Evolutionary conservation across 1,140 invertebrate species (phyloP).

Genomic region (Philotrypesis tridentata): DNA sequence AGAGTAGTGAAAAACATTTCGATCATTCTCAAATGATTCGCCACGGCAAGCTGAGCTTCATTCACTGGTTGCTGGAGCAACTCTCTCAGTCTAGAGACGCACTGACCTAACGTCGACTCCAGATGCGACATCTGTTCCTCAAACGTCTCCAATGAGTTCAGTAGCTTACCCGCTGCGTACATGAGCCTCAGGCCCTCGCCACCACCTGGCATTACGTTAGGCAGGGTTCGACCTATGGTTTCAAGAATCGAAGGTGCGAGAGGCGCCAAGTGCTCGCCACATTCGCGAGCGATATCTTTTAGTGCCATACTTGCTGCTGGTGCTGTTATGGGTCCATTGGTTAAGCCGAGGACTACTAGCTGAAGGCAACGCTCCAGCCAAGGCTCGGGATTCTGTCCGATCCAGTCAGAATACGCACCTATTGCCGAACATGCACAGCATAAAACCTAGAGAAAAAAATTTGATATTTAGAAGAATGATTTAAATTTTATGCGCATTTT

Average conservation of each 20-base stretch:
- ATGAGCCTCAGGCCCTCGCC: slow-evolving; percentile 82
- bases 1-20: slow-evolving; percentile 82
- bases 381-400: slow-evolving; percentile 81
- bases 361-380: slow-evolving; percentile 81
- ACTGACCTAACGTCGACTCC: slow-evolving; percentile 80
- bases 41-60: slow-evolving; percentile 53
- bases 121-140: slow-evolving; percentile 81
- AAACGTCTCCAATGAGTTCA: slow-evolving; percentile 77
- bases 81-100: slow-evolving; percentile 78
- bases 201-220: slow-evolving; percentile 56
- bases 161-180: slow-evolving; percentile 84
- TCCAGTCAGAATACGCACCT: slow-evolving; percentile 88
- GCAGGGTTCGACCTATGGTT: slow-evolving; percentile 62
- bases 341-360: slow-evolving; percentile 80
- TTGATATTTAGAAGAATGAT: neutral
- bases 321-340: slow-evolving; percentile 79
- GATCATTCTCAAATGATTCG: slow-evolving; percentile 79
- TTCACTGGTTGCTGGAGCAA: slow-evolving; percentile 71
- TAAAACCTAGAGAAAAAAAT: slow-evolving; percentile 57
- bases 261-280: slow-evolving; percentile 80
- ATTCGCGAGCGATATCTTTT: slow-evolving; percentile 89
- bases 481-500: neutral
- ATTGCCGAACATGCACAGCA: slow-evolving; percentile 66
- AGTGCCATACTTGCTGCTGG: slow-evolving; percentile 88
- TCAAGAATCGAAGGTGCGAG: slow-evolving; percentile 76